Percentiles rank a stretch among this genome's conserved stretches.
Evolutionary conservation across 1,140 invertebrate genomes (phyloP).

Genomic region (Ylistrum balloti): DNA sequence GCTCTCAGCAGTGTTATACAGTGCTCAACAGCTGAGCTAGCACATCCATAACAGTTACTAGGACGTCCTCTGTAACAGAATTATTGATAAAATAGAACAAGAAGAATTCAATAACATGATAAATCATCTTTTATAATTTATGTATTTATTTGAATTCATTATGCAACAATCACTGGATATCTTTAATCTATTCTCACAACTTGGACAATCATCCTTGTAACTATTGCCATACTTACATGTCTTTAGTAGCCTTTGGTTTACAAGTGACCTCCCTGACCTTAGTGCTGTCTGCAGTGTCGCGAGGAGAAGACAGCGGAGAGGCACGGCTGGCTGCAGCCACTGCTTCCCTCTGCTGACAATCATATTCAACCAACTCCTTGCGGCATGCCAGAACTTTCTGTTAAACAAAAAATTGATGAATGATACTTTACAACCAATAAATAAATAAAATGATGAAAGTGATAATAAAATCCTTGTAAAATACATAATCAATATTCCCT

Average conservation of each 20-base stretch:
- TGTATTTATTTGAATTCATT: no score
- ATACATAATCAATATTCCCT: no score
- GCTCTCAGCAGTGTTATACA: conserved; percentile 95
- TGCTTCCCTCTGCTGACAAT: conserved; percentile 88
- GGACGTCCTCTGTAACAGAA: conserved; percentile 70
- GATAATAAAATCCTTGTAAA: no score
- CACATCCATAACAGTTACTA: conserved; percentile 84
- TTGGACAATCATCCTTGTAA: no score
- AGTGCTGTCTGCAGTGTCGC: conserved; percentile 61
- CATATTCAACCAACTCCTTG: conserved; percentile 95
- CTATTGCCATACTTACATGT: conserved; percentile 47
- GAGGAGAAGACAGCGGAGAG: conserved; percentile 65
- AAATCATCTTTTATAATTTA: no score
- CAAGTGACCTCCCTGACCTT: conserved; percentile 63
- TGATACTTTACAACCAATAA: no score
- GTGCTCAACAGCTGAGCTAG: conserved; percentile 91
- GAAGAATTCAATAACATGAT: neutral
- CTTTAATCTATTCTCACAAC: no score
- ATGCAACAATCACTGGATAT: no score
- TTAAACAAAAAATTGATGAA: neutral
- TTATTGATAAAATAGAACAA: neutral
- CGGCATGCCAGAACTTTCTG: conserved; percentile 91
- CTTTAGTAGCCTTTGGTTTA: conserved; percentile 53
- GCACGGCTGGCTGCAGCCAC: conserved; percentile 70
- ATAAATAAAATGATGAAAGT: no score